Base-by-base conservation (phyloP, 2,888 invertebrate species). In the Chrysolina oricalcia region DNA sequence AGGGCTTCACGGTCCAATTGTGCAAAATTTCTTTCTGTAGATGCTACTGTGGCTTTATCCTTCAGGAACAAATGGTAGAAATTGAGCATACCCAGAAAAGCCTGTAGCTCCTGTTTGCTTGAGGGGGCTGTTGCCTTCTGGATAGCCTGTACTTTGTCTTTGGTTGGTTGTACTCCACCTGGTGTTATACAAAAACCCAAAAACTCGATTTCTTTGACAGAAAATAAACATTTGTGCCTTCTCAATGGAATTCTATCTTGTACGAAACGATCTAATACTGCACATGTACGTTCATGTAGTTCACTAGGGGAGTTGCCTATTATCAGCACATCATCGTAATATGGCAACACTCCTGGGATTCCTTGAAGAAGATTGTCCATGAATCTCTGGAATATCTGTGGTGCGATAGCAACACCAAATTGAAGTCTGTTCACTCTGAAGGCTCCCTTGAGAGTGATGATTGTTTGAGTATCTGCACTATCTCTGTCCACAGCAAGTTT, bases 391-490 rank as follows among this genome's bases (percentile, higher is more conserved):
- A 27, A 27, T 27, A 27, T 27, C 27, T 27, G 27, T 27, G 27
- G 74, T 15, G 70, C 74, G 17, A 64, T 23, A 19, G 21, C 53
- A 19, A 74, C 63, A 15, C 84, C 73, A 70, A 83, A 83, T 71
- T 82, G 84, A 23, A 85, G 73, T 2, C 83, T 74, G 11, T 72
- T 82, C 21, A 82, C 80, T 27, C 72, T 70, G 70, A 85, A 87
- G 8, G 85, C 77, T 0, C 86, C 87, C 67, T 81, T 83, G 67
- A 86, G 86, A 0, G 86, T 87, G 27, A 81, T 82, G 15, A 87
- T 84, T 0, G 86, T 27, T 86, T 81, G 83, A 6, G 83, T 76
- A 35, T 83, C 77, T 40, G 86, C 82, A 5, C 86, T 81, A 72
- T 83, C 78, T 23, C 86, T 81, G 72, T 86, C 85, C 8, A 87